Evolutionary conservation across 2,797 vertebrate genomes (phyloP).

Genomic region (Glossophaga mutica): DNA sequence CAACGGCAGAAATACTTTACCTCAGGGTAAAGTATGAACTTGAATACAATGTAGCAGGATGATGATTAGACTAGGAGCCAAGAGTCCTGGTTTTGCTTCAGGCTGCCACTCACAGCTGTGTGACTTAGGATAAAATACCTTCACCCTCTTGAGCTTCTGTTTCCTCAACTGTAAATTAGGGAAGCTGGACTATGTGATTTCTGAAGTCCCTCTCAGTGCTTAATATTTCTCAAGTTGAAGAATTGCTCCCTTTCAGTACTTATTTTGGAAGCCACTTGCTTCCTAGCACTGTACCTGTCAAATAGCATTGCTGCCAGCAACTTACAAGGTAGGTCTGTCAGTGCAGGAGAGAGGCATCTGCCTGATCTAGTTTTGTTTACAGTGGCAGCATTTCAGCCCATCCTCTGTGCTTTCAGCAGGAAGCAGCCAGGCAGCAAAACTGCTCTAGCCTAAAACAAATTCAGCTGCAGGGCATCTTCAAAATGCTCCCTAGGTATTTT

Average conservation of each 20-base stretch:
- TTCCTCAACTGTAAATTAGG: neutral
- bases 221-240: neutral
- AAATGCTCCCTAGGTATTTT: conserved; percentile 18
- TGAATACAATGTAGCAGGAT: neutral
- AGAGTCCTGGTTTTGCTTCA: conserved; percentile 1
- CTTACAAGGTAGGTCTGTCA: conserved; percentile 30
- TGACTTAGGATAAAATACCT: neutral
- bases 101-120: neutral
- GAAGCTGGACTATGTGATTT: neutral
- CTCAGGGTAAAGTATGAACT: neutral
- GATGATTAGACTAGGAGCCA: neutral
- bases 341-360: neutral
- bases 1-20: neutral
- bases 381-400: neutral
- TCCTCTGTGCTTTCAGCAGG: conserved; percentile 45
- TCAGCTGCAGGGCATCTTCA: conserved; percentile 40
- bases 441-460: conserved; percentile 31
- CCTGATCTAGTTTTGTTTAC: conserved; percentile 46
- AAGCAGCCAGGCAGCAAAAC: conserved; percentile 60
- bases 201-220: neutral
- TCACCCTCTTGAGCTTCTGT: neutral
- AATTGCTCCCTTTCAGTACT: conserved; percentile 19
- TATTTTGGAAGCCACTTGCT: conserved; percentile 6
- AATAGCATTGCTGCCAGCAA: neutral
- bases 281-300: conserved; percentile 49